Base-by-base conservation (phyloP, 2,797 vertebrate genomes). In the Chrosomus eos region DNA sequence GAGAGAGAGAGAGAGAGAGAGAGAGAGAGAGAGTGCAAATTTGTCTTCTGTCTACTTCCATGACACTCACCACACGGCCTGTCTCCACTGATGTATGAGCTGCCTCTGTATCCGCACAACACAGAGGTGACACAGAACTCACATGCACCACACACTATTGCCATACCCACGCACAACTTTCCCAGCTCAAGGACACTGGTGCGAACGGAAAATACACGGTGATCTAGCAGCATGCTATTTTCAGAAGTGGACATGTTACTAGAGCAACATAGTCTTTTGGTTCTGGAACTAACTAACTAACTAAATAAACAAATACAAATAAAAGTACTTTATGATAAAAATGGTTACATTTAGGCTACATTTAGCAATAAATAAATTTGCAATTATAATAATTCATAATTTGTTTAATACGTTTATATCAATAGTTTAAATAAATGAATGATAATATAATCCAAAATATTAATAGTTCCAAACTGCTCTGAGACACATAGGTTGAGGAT, bases 61-160 rank as follows among this genome's bases (percentile, higher is more conserved):
- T 93, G 92, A 92, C 93, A 89, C 79, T 85, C 93, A 90, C 94
- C 93, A 92, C 94, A 93, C 91, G 93, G 92, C 87, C 91, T 91
- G 92, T 93, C 93, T 89, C 80, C 85, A 74, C 90, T 95, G 94
- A 95, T 95, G 92, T 93, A 95, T 94, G 93, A 91, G 90, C 89
- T 93, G 93, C 93, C 92, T 90, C 86, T 58, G 79, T 86, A 79
- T 89, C 87, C 87, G 53, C 75, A 81, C 76, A 77, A 87, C 76
- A 87, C 60, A 87, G 89, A 90, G 88, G 89, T 91, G 90, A 90
- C 87, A 91, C 86, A 31, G 68, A 68, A 79, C 33, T 73, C 81
- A 81, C 80, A 84, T 72, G 84, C 80, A 86, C 86, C 74, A 40
- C 80, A 83, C 68, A 83, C 85, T 78, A 77, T 84, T 60, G 13